Evolutionary conservation across 2,113 vertebrate genomes (phyloP).

Genomic region (Oophaga pumilio): DNA sequence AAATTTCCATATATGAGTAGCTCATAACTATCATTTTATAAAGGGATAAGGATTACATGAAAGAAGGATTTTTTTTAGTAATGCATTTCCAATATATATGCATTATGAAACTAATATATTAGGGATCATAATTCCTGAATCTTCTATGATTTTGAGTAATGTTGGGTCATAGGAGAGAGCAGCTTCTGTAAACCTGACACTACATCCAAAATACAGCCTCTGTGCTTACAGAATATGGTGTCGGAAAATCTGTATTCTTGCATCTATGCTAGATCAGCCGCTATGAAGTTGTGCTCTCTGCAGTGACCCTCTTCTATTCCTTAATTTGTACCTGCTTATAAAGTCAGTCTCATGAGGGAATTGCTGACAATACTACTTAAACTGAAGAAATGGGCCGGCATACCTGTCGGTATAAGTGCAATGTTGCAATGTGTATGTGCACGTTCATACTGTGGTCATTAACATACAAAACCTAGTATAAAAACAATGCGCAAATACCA

Average conservation of each 20-base stretch:
- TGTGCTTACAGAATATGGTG: background rate
- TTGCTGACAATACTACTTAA: background rate
- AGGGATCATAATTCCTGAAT: background rate
- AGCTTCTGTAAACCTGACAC: background rate
- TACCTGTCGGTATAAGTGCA: no score
- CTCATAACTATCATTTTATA: background rate
- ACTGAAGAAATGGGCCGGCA: no score
- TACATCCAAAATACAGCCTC: background rate
- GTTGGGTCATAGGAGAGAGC: background rate
- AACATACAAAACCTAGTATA: no score
- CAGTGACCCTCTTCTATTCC: background rate
- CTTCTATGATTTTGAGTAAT: no score
- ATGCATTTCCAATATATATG: no score
- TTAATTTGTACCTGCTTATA: background rate
- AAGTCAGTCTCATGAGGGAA: background rate
- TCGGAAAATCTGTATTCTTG: background rate
- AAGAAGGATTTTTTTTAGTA: no score
- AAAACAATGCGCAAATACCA: no score
- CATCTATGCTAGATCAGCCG: background rate
- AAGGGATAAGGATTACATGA: background rate
- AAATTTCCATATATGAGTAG: background rate
- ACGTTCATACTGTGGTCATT: no score
- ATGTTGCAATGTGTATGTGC: no score
- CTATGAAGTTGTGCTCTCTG: background rate
- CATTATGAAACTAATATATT: background rate